Evolutionary conservation across 2,113 vertebrate species (phyloP).

Genomic region (Coracopsis vasa): DNA sequence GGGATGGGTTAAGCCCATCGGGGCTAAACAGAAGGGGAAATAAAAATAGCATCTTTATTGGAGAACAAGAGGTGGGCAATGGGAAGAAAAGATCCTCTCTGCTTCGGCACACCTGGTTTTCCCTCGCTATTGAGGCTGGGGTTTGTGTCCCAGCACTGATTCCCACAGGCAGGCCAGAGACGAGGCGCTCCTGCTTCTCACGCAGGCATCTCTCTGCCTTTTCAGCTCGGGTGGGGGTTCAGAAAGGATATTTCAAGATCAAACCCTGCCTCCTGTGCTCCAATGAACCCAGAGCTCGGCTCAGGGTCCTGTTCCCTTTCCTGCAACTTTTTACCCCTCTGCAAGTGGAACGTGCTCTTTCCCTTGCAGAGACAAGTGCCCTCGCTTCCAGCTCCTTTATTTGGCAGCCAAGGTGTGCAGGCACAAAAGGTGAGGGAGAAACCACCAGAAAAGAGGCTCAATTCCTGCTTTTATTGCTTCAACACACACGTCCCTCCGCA

Average conservation of each 20-base stretch:
- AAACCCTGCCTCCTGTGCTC: background rate
- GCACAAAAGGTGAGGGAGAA: background rate
- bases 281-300: background rate
- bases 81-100: background rate
- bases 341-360: background rate
- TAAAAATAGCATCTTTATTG: conserved; percentile 67
- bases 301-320: background rate
- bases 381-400: background rate
- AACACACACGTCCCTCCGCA: accelerated
- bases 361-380: background rate
- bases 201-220: background rate
- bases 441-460: background rate
- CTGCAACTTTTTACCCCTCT: background rate
- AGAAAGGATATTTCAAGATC: conserved; percentile 39
- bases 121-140: background rate
- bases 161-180: background rate
- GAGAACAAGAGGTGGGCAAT: conserved; percentile 3
- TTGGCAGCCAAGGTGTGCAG: background rate
- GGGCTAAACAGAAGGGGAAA: conserved; percentile 55
- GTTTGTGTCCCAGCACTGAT: background rate
- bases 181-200: background rate
- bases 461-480: background rate
- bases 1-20: conserved; percentile 58
- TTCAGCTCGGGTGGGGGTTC: background rate
- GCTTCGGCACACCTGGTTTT: background rate